Evolutionary conservation across 2,113 vertebrate species (phyloP).

Genomic region (Amblyornis subalaris): DNA sequence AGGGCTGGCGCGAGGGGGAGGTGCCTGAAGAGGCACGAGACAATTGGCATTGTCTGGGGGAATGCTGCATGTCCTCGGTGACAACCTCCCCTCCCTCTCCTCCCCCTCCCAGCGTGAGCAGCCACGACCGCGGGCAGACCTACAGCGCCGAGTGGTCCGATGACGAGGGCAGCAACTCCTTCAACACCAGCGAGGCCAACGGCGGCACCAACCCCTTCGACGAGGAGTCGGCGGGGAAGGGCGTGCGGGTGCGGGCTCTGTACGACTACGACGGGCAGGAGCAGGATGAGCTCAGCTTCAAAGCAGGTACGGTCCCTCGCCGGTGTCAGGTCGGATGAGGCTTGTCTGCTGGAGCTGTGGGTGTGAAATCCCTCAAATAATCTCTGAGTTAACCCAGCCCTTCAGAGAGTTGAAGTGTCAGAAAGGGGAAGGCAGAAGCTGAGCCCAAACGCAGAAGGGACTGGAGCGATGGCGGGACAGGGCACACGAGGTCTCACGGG

Average conservation of each 20-base stretch:
- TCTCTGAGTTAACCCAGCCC: not conserved
- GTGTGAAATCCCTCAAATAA: not conserved
- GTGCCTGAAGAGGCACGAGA: accelerated
- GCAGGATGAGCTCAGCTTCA: constrained; percentile 95
- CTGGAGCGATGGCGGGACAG: accelerated
- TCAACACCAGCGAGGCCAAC: constrained; percentile 86
- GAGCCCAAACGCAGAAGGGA: not conserved
- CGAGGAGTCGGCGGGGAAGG: constrained; percentile 77
- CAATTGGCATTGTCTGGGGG: not conserved
- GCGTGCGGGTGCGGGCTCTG: constrained; percentile 87
- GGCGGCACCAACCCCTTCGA: constrained; percentile 92
- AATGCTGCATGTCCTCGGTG: accelerated
- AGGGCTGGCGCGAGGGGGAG: not conserved
- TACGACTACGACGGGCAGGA: constrained; percentile 98
- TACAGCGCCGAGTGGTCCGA: constrained; percentile 93
- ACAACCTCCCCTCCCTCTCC: not conserved
- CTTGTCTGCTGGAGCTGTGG: accelerated
- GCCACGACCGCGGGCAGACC: constrained; percentile 90
- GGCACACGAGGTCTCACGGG: accelerated
- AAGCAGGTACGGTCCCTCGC: constrained; percentile 78
- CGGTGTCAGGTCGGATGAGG: accelerated
- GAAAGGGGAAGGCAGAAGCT: not conserved
- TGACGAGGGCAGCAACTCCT: constrained; percentile 85
- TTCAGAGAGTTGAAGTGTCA: not conserved
- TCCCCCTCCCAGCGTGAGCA: constrained; percentile 83